phyloP scores from a whole-genome alignment of 2,113 vertebrate genomes.

The Bubo scandiacus region DNA sequence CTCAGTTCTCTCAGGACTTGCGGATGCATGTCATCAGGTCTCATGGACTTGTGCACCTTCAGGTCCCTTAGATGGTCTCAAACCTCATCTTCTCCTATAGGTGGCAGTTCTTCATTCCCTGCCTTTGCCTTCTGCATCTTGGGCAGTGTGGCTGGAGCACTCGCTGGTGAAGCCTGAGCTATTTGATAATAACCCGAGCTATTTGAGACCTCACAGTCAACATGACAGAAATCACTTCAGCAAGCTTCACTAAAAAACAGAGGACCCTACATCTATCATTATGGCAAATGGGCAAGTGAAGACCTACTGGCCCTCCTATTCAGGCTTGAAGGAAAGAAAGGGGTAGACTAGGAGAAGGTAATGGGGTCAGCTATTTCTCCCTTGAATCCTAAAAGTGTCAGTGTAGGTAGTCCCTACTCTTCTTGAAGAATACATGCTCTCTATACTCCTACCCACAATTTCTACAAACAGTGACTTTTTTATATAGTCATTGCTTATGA shows the following conservation, averaged over 20 bases:
- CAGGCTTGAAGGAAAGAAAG: background rate
- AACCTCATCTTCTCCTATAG: too few relatives aligned
- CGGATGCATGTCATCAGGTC: too few relatives aligned
- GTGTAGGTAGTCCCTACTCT: background rate
- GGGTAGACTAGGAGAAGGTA: background rate
- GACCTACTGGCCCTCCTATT: background rate
- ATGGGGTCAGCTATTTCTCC: background rate
- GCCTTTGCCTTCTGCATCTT: too few relatives aligned
- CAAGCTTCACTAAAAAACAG: background rate
- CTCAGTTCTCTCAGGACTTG: too few relatives aligned
- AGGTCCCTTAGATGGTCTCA: too few relatives aligned
- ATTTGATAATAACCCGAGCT: background rate
- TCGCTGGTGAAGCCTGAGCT: too few relatives aligned
- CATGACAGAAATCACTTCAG: background rate
- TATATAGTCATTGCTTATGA: background rate
- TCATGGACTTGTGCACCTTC: too few relatives aligned
- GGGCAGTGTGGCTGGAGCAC: too few relatives aligned
- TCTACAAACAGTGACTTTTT: background rate
- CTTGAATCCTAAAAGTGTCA: background rate
- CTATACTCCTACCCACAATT: background rate
- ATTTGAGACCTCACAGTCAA: background rate
- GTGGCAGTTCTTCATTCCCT: too few relatives aligned
- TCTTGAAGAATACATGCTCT: background rate
- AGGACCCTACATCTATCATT: background rate
- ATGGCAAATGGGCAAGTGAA: background rate